Conservation (phyloP, 2,888 invertebrate species). For the Endotricha flammealis region DNA sequence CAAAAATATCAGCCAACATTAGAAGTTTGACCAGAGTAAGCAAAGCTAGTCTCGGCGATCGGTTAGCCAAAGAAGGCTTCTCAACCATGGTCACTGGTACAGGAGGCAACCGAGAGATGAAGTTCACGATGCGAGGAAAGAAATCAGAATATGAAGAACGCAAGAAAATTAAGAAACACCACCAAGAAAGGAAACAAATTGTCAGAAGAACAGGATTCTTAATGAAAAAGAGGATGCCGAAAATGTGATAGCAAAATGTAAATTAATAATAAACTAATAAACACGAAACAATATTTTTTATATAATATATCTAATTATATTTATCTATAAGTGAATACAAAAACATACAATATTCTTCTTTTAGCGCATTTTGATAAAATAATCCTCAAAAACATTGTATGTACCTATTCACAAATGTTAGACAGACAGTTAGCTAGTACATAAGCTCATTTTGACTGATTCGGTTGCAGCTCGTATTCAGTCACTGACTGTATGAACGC, state of each 20-base stretch:
- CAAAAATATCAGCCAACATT: conserved; percentile 67
- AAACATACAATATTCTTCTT: no score
- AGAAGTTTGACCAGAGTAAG: conserved; percentile 67
- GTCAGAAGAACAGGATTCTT: conserved; percentile 69
- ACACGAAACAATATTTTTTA: no score
- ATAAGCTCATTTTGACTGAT: no score
- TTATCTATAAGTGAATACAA: no score
- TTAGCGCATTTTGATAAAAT: no score
- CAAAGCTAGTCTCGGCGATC: conserved; percentile 85
- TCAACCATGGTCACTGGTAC: conserved; percentile 66
- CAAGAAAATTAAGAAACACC: conserved; percentile 81
- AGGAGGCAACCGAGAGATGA: conserved; percentile 89
- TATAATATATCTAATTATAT: no score
- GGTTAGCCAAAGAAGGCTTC: conserved; percentile 80
- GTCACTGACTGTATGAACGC: no score
- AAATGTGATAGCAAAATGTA: conserved; percentile 29
- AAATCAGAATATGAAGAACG: conserved; percentile 74
- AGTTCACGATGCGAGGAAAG: conserved; percentile 81
- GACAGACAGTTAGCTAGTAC: no score
- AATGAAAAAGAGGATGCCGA: conserved; percentile 48
- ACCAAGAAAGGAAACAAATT: conserved; percentile 83
- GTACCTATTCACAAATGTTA: no score
- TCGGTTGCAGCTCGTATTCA: no score
- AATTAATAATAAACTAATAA: no score
- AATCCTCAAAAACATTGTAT: no score